Evolutionary conservation across 2,113 vertebrate species (phyloP).

Genomic region (Gallinago paraguaiae): DNA sequence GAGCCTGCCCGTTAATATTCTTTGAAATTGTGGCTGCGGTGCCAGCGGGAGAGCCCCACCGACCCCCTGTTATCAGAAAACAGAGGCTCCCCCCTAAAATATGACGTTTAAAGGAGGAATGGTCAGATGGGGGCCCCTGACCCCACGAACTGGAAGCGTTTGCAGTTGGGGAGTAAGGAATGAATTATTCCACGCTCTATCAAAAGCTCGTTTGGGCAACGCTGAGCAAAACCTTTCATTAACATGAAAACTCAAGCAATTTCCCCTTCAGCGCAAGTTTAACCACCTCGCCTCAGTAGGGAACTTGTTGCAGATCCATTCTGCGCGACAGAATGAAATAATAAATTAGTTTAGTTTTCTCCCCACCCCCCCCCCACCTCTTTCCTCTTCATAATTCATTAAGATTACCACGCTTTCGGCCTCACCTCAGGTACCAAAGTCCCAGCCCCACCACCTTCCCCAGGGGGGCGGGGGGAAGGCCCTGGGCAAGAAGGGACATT

Average conservation of each 20-base stretch:
- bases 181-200: not conserved
- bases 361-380: accelerated
- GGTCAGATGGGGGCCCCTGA: not conserved
- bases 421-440: not conserved
- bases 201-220: not conserved
- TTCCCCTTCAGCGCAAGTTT: not conserved
- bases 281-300: not conserved
- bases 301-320: slow-evolving; percentile 60
- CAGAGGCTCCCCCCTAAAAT: not conserved
- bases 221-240: not conserved
- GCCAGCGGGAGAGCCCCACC: not conserved
- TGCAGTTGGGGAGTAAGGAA: not conserved
- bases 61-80: not conserved
- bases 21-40: not conserved
- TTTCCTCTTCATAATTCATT: not conserved
- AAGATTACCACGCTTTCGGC: not conserved
- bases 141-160: not conserved
- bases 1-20: not conserved
- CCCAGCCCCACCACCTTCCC: not conserved
- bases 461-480: no score
- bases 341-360: no score
- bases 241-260: not conserved
- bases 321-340: not conserved
- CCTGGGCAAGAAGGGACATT: slow-evolving; percentile 53
- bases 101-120: not conserved